Evolutionary conservation across 92 coral and sea anemone species (phyloP).

Genomic region (Siderastrea radians): DNA sequence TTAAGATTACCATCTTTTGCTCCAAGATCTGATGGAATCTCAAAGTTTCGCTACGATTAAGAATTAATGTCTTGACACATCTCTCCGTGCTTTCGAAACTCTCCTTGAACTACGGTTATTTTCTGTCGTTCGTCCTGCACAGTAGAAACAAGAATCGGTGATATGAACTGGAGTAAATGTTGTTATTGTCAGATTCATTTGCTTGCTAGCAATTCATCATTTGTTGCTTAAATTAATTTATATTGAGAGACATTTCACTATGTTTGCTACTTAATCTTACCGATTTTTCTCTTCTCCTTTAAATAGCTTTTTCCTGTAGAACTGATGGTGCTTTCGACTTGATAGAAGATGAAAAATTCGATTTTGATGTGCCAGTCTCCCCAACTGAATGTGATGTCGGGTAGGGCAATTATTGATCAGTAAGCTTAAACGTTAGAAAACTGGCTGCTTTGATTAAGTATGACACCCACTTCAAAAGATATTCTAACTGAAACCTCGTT

Average conservation of each 20-base stretch:
- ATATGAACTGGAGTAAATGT: no score
- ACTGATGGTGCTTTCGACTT: constrained; percentile 26
- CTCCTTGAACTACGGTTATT: no score
- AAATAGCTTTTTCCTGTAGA: constrained; percentile 9
- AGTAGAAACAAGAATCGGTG: no score
- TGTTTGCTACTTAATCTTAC: neutral
- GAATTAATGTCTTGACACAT: no score
- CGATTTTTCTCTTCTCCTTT: neutral
- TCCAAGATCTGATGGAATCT: neutral
- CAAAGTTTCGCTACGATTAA: no score
- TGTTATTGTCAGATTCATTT: no score
- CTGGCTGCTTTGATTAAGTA: no score
- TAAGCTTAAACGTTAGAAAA: neutral
- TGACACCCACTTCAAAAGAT: neutral
- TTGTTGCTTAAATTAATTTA: no score
- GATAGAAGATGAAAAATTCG: constrained; percentile 93
- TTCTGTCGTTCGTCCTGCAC: no score
- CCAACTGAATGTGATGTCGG: constrained; percentile 62
- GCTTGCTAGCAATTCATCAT: neutral
- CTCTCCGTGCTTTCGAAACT: no score
- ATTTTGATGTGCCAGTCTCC: constrained; percentile 92
- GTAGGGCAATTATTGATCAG: neutral
- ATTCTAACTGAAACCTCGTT: no score
- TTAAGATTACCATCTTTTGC: neutral
- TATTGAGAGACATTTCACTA: no score